A percentile compares a stretch with the other conserved stretches of the same genome.
Evolutionary conservation across 2,888 invertebrate genomes (phyloP).

Genomic region (Oscheius sp.): DNA sequence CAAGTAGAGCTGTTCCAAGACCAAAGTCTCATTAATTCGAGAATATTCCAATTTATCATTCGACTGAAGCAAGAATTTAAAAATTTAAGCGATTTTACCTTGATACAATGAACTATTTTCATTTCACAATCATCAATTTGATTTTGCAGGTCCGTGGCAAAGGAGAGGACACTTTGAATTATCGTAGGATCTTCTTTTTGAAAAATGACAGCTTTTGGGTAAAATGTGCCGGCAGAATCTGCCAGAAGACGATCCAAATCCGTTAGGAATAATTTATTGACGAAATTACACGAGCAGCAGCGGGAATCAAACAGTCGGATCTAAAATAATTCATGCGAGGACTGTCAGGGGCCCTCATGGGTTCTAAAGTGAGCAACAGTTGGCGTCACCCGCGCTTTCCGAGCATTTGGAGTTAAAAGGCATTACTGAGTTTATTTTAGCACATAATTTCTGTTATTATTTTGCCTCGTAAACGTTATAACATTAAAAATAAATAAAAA

Average conservation of each 20-base stretch:
- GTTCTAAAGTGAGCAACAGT: too few relatives aligned
- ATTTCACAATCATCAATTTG: constrained; percentile 42
- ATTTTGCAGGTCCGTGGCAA: constrained; percentile 41
- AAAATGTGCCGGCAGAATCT: constrained; percentile 31
- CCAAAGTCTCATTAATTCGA: constrained; percentile 39
- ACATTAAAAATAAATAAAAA: too few relatives aligned
- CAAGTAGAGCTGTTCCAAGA: constrained; percentile 10
- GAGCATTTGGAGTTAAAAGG: too few relatives aligned
- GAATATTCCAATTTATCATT: constrained; percentile 51
- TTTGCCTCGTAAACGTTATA: too few relatives aligned
- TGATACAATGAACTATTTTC: constrained; percentile 48
- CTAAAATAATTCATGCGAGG: constrained; percentile 11
- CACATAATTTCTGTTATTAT: too few relatives aligned
- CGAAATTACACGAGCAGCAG: constrained; percentile 47
- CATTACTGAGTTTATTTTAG: too few relatives aligned
- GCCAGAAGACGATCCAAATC: constrained; percentile 46
- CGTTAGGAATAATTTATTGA: constrained; percentile 41
- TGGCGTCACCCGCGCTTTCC: too few relatives aligned
- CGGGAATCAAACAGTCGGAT: constrained; percentile 45
- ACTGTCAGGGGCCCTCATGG: not conserved
- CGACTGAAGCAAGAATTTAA: constrained; percentile 34
- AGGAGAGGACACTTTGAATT: constrained; percentile 49
- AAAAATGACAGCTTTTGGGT: constrained; percentile 37
- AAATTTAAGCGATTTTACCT: constrained; percentile 32
- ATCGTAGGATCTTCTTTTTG: constrained; percentile 34